Evolutionary conservation across 1,140 invertebrate species (phyloP), one percentile per base, ranked within the genome.

Genomic region (Halesus radiatus): DNA sequence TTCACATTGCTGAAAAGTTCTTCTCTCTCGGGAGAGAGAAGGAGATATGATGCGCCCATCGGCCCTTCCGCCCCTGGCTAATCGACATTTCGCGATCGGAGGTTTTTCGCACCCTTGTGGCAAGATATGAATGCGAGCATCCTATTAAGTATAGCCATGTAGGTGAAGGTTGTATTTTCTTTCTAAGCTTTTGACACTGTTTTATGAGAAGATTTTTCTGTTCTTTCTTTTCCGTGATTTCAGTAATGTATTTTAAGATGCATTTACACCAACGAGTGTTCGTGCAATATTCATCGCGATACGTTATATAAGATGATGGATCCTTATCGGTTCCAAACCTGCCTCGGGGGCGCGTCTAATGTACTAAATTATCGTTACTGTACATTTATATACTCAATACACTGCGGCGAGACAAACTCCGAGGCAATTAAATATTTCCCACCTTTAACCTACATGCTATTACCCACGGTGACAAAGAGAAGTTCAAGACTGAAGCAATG

Each of bases 391-490:
- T 13, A 45, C 8, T 45, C 37, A 45, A 13, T 45, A 45, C 10
- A 45, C 10, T 29, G 62, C n/a, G 29, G 29, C 62, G 29, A 66
- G 22, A 26, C 15, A 16, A 66, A n/a, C 62, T 26, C 7, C 16
- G 23, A 15, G 62, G 22, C 29, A 26, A 66, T 66, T 66, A 66
- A 66, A 26, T 66, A 66, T 66, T 66, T 66, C 62, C 29, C 22
- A 66, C 62, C 62, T 66, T 26, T 66, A 22, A 66, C 62, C 62
- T 29, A n/a, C 10, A 26, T 29, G 26, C 8, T 66, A n/a, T 18
- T 66, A 6, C 18, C 18, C 74, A 32, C 37, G 26, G 56, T 66
- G 32, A 77, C 76, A 77, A 66, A 76, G 23, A 62, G 76, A 77
- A 52, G 60, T 52, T 68, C 56, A 45, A 77, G 45, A 60, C 75